A percentile compares a stretch with the other conserved stretches of the same genome.
phyloP scores from a whole-genome alignment of 2,888 invertebrate species.

The Ormyrus nitidulus region DNA sequence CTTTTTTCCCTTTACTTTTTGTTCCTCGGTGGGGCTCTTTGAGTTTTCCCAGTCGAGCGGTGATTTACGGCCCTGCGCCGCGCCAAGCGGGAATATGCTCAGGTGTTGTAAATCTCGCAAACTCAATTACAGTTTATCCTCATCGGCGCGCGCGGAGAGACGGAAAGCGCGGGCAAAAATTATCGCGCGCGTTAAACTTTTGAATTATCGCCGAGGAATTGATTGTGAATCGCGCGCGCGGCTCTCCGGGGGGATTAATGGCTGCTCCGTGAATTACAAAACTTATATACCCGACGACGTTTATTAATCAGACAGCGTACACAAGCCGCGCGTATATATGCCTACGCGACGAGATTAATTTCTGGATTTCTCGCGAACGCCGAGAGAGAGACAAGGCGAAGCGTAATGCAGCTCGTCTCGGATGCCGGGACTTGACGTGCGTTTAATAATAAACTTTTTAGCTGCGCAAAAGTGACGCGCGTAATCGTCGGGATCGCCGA shows the following conservation, averaged over 20 bases:
- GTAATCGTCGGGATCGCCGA: no score
- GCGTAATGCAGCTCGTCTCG: neutral
- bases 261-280: neutral
- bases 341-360: conserved; percentile 18
- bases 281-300: conserved; percentile 4
- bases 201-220: conserved; percentile 18
- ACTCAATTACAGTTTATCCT: conserved; percentile 56
- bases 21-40: conserved; percentile 26
- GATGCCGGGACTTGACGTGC: neutral
- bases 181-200: conserved; percentile 16
- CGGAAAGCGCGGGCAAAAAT: conserved; percentile 30
- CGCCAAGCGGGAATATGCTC: conserved; percentile 6
- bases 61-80: conserved; percentile 34
- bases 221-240: neutral
- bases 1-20: neutral
- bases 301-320: conserved; percentile 31
- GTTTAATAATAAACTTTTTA: conserved; percentile 4
- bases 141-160: conserved; percentile 20
- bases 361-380: conserved; percentile 9
- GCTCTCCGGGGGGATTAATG: neutral
- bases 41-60: conserved; percentile 25
- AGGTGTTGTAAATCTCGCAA: conserved; percentile 54
- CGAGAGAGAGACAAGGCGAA: neutral
- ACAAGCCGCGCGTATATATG: neutral
- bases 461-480: no score